Percentiles rank a stretch among this genome's conserved stretches.
phyloP scores from a whole-genome alignment of 2,797 vertebrate genomes.

The Poecile montanus region DNA sequence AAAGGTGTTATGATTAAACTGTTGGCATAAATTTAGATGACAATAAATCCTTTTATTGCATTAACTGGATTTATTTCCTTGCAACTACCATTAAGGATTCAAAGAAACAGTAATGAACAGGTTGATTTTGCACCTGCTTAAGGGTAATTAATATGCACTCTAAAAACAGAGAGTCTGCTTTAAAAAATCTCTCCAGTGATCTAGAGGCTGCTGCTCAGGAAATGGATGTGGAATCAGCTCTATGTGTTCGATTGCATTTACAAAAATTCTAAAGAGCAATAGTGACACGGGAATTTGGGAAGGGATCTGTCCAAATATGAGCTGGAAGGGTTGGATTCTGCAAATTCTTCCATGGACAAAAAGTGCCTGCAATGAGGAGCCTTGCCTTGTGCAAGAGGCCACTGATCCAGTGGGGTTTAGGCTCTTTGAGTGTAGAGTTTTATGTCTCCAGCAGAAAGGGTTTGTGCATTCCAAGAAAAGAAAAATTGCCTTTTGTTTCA shows the following conservation, averaged over 20 bases:
- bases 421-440: neutral
- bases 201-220: constrained; percentile 19
- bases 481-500: neutral
- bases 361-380: neutral
- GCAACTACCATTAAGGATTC: constrained; percentile 67
- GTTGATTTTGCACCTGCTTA: constrained; percentile 76
- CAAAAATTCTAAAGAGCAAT: fast-evolving
- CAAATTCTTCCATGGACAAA: neutral
- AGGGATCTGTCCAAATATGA: neutral
- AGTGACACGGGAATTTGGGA: neutral
- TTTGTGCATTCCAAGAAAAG: neutral
- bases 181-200: constrained; percentile 25
- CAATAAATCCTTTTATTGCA: constrained; percentile 78
- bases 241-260: neutral
- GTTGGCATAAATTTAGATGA: constrained; percentile 75
- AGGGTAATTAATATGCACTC: constrained; percentile 73
- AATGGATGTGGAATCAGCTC: neutral
- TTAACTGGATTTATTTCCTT: constrained; percentile 76
- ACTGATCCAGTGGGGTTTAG: neutral
- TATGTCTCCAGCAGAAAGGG: neutral
- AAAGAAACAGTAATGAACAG: constrained; percentile 77
- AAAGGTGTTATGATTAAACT: constrained; percentile 80
- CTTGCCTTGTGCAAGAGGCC: neutral
- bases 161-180: constrained; percentile 49
- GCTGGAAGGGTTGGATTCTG: neutral